Base-by-base conservation (phyloP, 2,888 invertebrate species). In the Phengaris arion region DNA sequence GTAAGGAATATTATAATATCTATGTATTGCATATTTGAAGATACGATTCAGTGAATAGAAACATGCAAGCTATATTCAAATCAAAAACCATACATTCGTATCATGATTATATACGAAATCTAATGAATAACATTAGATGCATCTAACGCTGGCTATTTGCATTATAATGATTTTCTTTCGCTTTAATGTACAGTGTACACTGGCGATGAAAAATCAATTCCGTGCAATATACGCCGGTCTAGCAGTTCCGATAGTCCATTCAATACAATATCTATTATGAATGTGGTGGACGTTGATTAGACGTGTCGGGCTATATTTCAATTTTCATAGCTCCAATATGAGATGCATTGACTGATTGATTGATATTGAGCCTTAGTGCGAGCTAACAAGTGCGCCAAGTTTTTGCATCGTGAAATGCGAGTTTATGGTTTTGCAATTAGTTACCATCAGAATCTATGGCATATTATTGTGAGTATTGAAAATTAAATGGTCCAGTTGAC, bases 201-300 rank as follows among this genome's bases (percentile, higher is more conserved):
- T 15, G 51, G 51, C 51, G 51, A 54, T 72, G 72, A 54, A 72
- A 52, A 72, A 54, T 72, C 35, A 72, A 72, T 72, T 72, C 22
- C 54, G 51, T 72, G 64, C 35, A 52, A 12, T 45, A 22, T 72
- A 51, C 70, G 22, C 7, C 2, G 35, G 10, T 8, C 48, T 7
- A 45, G 52, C 35, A 90, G 89, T 88, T 80, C 81, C 80, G 80
- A 78, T 81, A 77, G 83, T 84, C 84, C 84, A 88, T 91, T 90
- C 86, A 90, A 90, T 89, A 86, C 88, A 87, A 88, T 87, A 86
- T 87, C 85, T 86, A 87, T 88, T 89, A 90, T 89, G 88, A 89
- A 89, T 89, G 85, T 80, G 86, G 83, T 85, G 86, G 85, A 82
- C 84, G 83, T 87, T 89, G 88, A 90, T 90, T 91, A 89, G 88